Base-by-base conservation (phyloP, 2,797 vertebrate species). In the Eulemur coronatus region DNA sequence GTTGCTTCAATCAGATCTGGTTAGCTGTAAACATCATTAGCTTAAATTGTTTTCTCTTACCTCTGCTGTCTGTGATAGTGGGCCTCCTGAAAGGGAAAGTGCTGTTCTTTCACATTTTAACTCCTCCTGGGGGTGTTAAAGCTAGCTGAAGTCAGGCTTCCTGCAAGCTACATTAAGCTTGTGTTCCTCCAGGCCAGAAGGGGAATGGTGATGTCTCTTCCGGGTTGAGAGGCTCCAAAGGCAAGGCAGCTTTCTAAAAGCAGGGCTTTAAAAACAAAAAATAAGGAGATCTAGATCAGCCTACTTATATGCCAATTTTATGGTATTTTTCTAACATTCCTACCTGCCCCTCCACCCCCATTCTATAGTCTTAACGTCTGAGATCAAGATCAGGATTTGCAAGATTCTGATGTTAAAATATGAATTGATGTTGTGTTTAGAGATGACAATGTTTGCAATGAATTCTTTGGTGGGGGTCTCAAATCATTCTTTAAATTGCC, bases 1-100 rank as follows among this genome's bases (percentile, higher is more conserved):
- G 95, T 98, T 97, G 97, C 97, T 98, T 98, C 97, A 98, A 94
- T 96, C 97, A 98, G 97, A 98, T 98, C 98, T 98, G 93, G 97
- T 97, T 98, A 98, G 96, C 98, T 97, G 95, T 97, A 98, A 98
- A 98, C 94, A 97, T 98, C 97, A 98, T 98, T 98, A 98, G 96
- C 96, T 97, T 97, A 96, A 97, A 98, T 96, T 96, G 94, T 90
- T 98, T 97, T 98, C 96, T 97, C 93, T 97, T 98, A 97, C 87
- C 81, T 96, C 92, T 94, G 97, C 95, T 96, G 96, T 87, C 84
- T 96, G 95, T 96, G 96, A 95, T 96, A 96, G 98, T 97, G 96
- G 97, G 97, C 87, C 75, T 96, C 61, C 97, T 94, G 61, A 90
- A 97, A 95, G 96, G 89, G 96, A 96, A 97, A 98, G 96, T 92